These are phyloP conservation scores for Ctenopoma multispine DNA, from an alignment of 2,797 vertebrate genomes.

Conservation along the genomic window DNA sequence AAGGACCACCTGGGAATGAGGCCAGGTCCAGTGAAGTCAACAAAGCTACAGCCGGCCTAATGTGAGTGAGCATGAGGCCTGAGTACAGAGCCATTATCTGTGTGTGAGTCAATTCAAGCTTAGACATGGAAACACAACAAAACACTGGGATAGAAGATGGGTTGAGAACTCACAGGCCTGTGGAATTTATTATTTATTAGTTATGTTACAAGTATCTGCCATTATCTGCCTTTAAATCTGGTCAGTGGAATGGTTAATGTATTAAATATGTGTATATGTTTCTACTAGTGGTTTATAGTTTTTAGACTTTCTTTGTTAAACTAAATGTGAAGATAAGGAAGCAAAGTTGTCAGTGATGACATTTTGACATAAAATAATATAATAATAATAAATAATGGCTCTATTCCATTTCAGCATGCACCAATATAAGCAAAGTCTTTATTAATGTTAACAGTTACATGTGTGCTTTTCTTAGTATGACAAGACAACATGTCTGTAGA, in stretches of 20 bases:
- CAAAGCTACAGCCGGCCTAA: too few species aligned
- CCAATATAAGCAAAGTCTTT: background rate
- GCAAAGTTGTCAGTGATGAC: slow-evolving; percentile 28
- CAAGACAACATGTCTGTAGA: slow-evolving; percentile 2
- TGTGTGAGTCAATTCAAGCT: background rate
- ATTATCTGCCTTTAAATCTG: background rate
- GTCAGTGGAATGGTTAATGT: slow-evolving; percentile 28
- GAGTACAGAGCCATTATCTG: background rate
- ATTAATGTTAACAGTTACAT: background rate
- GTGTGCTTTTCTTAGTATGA: slow-evolving; percentile 2
- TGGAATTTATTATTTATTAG: background rate
- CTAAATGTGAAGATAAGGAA: background rate
- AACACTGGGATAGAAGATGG: too few species aligned
- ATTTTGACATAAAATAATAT: too few species aligned
- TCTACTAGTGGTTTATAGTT: slow-evolving; percentile 22
- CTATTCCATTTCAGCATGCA: slow-evolving; percentile 6
- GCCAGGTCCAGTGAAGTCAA: too few species aligned
- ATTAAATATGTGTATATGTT: slow-evolving; percentile 10
- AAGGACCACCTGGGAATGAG: slow-evolving; percentile 1
- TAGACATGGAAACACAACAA: background rate
- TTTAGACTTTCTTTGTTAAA: slow-evolving; percentile 7
- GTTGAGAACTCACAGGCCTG: background rate
- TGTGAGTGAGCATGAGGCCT: too few species aligned
- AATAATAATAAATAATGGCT: slow-evolving; percentile 32
- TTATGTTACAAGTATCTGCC: background rate